Evolutionary conservation across 1,140 invertebrate genomes (phyloP), one percentile per base, ranked within the genome.

Genomic region (Gonatopus flavifemur): DNA sequence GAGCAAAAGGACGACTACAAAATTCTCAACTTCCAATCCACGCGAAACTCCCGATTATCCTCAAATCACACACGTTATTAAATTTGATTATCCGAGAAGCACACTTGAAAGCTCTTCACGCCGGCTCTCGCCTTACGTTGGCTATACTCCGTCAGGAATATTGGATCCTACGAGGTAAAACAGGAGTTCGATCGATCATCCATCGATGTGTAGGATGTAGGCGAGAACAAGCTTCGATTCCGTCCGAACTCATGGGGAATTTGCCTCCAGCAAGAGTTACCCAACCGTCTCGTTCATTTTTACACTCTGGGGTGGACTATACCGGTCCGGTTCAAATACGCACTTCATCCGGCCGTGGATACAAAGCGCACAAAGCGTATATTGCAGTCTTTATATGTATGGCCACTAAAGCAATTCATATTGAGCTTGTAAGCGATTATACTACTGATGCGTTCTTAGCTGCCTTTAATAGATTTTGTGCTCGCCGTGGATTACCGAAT

Each of bases 371-470:
- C 10, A 71, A 74, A 40, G 21, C 39, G 1, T 69, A 65, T 28
- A 53, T 66, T 9, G 38, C 32, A 16, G 6, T 74, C 3, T 70
- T 70, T 36, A 51, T 56, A 2, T 65, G 60, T 35, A 38, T 65
- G 10, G 31, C 43, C 1, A 52, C 50, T n/a, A 54, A 50, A 19
- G 67, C 69, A 1, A 44, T 68, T 2, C 64, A 70, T 46, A 33
- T 68, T 10, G 69, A 72, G 28, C 16, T 60, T 1, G 59, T 66
- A 8, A 18, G 19, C 25, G 57, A 59, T 19, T 49, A 74, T 10
- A 50, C 55, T 6, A 68, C 67, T 2, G 51, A 62, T 10, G 55
- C 47, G 58, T 52, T 36, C 15, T 9, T 33, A 33, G 10, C 32
- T n/a, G 32, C 32, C 32, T 33, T 8, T 13, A 9, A 15, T 8